A percentile compares a stretch with the other conserved stretches of the same genome.
Conservation (phyloP, 2,113 vertebrate species). For the Scalopus aquaticus region DNA sequence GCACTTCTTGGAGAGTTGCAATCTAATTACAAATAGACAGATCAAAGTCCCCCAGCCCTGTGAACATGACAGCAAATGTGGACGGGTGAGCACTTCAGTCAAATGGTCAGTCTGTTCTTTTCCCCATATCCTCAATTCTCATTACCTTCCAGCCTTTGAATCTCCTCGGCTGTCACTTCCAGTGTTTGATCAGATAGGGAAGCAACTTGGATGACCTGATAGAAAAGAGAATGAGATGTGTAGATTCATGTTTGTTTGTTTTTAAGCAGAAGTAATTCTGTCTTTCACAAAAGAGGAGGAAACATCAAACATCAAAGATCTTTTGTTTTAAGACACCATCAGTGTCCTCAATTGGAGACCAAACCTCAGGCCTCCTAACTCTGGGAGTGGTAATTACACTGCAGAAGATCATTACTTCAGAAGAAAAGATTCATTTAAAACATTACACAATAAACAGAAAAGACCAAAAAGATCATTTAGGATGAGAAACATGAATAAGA, state of each 20-base stretch:
- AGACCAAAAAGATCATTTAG: conserved; percentile 1
- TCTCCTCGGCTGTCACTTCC: conserved; percentile 85
- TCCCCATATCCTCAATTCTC: not conserved
- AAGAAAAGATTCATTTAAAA: conserved; percentile 55
- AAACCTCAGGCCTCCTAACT: not conserved
- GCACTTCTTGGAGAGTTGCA: conserved; percentile 4
- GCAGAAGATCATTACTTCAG: not conserved
- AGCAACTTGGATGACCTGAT: conserved; percentile 93
- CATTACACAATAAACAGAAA: conserved; percentile 18
- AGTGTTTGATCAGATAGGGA: conserved; percentile 91
- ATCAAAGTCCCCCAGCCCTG: not conserved
- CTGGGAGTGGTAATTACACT: not conserved
- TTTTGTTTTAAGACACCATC: conserved; percentile 42
- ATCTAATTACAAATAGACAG: not conserved
- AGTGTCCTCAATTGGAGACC: not conserved
- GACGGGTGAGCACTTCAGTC: not conserved
- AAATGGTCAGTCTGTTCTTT: not conserved
- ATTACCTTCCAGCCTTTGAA: conserved; percentile 88
- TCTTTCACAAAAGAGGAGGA: not conserved
- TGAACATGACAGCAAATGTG: not conserved
- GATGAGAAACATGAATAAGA: not conserved
- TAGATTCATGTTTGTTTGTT: not conserved
- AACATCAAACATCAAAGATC: conserved; percentile 57
- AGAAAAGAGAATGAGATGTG: conserved; percentile 57
- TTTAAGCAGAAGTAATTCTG: conserved; percentile 53